phyloP scores from a whole-genome alignment of 2,797 vertebrate genomes.

The Bufotes viridis region DNA sequence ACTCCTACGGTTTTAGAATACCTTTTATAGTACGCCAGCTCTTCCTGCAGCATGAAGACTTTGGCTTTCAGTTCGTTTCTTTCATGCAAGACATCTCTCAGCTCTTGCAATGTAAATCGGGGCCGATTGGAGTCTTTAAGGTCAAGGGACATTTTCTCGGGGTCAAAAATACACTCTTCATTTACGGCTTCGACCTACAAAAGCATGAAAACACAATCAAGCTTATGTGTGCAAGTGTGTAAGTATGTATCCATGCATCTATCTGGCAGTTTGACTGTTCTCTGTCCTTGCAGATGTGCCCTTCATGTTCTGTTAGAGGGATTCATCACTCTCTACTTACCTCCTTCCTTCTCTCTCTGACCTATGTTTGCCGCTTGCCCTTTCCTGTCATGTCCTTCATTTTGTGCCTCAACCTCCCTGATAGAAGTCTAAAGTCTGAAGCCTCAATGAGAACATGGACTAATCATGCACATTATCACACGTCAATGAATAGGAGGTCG shows the following conservation, averaged over 20 bases:
- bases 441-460: too few species aligned
- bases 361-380: too few species aligned
- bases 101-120: constrained; percentile 95
- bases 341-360: not conserved
- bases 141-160: constrained; percentile 77
- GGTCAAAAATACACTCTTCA: constrained; percentile 78
- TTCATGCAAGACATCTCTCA: constrained; percentile 95
- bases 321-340: not conserved
- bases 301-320: not conserved
- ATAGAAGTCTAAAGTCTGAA: too few species aligned
- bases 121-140: constrained; percentile 92
- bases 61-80: constrained; percentile 96
- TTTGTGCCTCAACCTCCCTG: too few species aligned
- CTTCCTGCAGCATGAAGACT: constrained; percentile 96
- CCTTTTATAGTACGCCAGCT: constrained; percentile 96
- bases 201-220: not conserved
- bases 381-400: too few species aligned
- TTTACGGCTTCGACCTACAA: constrained; percentile 75
- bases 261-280: not conserved
- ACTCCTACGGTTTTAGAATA: constrained; percentile 57
- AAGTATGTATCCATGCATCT: not conserved
- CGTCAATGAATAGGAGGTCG: too few species aligned
- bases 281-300: not conserved
- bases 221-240: too few species aligned
- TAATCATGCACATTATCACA: too few species aligned